phyloP scores from a whole-genome alignment of 2,113 vertebrate species.

The Notarius quadriscutis region DNA sequence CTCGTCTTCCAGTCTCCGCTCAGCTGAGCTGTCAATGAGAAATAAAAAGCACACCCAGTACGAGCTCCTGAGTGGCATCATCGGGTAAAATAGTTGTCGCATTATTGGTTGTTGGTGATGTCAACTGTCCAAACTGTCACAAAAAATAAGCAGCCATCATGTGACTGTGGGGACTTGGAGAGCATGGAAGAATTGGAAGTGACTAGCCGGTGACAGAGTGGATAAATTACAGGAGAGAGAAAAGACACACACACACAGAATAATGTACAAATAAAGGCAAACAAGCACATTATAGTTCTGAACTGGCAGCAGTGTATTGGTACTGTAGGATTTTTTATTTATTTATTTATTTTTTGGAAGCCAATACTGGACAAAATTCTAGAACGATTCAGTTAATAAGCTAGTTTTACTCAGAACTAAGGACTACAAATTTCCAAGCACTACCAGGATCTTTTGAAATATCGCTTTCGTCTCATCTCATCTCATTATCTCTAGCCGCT shows the following conservation, averaged over 20 bases:
- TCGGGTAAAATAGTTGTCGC: background rate
- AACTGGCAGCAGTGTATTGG: background rate
- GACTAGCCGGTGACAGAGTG: background rate
- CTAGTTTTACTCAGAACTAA: background rate
- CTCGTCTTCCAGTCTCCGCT: background rate
- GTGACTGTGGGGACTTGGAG: background rate
- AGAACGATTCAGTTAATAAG: background rate
- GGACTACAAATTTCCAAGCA: background rate
- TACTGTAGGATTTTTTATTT: background rate
- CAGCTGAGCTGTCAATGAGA: background rate
- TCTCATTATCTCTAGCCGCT: no score
- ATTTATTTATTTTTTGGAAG: background rate
- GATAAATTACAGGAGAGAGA: background rate
- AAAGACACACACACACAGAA: background rate
- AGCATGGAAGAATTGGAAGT: background rate
- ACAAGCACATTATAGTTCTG: background rate
- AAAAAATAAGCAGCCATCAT: background rate
- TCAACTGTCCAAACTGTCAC: background rate
- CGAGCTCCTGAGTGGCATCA: background rate
- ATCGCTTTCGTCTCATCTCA: background rate
- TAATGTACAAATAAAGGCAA: background rate
- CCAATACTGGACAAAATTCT: background rate
- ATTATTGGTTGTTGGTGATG: background rate
- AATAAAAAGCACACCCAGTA: background rate
- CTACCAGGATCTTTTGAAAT: background rate